These are phyloP conservation scores for Lethenteron camtschaticum DNA, from an alignment of 2,113 vertebrate species.

Conservation along the genomic window DNA sequence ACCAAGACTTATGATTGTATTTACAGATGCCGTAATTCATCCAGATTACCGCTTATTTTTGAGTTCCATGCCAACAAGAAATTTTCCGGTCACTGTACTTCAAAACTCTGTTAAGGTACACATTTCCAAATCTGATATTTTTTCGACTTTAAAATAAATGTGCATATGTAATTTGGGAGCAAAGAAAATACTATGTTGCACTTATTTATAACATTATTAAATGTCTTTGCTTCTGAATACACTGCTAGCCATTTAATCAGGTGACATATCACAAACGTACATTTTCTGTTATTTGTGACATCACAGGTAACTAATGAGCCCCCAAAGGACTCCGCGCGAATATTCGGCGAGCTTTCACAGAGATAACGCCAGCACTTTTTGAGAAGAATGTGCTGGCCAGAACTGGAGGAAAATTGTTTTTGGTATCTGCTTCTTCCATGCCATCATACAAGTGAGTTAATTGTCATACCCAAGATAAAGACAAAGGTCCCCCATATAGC, in stretches of 20 bases:
- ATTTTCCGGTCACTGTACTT: constrained; percentile 46
- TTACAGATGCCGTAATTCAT: constrained; percentile 26
- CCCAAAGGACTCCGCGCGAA: constrained; percentile 40
- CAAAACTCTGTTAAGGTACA: constrained; percentile 53
- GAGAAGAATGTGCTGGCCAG: constrained; percentile 30
- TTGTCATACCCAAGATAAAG: too few species aligned
- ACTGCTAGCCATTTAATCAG: too few species aligned
- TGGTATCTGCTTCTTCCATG: constrained; percentile 38
- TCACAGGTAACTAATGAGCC: constrained; percentile 39
- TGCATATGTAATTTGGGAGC: too few species aligned
- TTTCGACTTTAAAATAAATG: too few species aligned
- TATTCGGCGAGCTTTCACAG: constrained; percentile 32
- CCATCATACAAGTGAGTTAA: constrained; percentile 30
- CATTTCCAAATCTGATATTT: too few species aligned
- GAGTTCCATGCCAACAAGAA: constrained; percentile 44
- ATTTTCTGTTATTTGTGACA: too few species aligned
- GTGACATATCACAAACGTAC: too few species aligned
- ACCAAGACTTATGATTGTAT: constrained; percentile 8
- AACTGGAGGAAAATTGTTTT: constrained; percentile 40
- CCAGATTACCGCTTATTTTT: constrained; percentile 45
- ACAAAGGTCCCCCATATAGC: too few species aligned
- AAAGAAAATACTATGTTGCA: too few species aligned
- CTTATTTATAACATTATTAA: too few species aligned
- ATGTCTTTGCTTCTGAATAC: too few species aligned
- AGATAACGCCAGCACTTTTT: constrained; percentile 32